These are phyloP conservation scores for Pseudanteris insignis DNA, from an alignment of 2,888 invertebrate genomes.

Conservation along the genomic window DNA sequence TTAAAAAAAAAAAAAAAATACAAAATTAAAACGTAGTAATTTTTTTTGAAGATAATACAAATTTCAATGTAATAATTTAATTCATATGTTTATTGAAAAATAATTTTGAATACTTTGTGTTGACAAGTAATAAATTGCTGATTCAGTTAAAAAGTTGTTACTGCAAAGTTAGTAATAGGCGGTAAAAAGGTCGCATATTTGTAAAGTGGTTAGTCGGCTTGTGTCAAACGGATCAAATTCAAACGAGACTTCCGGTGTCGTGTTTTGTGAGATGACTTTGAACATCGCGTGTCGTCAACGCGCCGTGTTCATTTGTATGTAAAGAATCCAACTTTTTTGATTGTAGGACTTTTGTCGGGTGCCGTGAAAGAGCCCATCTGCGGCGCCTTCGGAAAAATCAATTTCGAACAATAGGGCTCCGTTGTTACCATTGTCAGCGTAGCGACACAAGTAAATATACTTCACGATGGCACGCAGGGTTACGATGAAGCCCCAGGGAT, in stretches of 20 bases:
- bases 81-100: background rate
- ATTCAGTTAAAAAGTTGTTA: too few species aligned
- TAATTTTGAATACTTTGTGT: too few species aligned
- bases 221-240: constrained; percentile 33
- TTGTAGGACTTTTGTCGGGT: constrained; percentile 35
- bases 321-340: constrained; percentile 29
- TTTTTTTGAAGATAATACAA: background rate
- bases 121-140: too few species aligned
- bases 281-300: constrained; percentile 19
- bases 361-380: constrained; percentile 44
- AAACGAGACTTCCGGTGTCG: constrained; percentile 38
- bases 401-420: constrained; percentile 38
- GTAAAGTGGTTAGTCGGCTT: constrained; percentile 36
- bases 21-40: too few species aligned
- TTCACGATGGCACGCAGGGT: constrained; percentile 30
- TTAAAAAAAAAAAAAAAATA: too few species aligned
- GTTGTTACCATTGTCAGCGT: constrained; percentile 41
- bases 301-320: constrained; percentile 27
- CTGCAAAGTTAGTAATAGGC: too few species aligned
- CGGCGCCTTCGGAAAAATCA: constrained; percentile 41
- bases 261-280: constrained; percentile 38
- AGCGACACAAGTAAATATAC: constrained; percentile 40
- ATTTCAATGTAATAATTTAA: background rate
- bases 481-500: constrained; percentile 42
- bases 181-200: constrained; percentile 24